A percentile compares a stretch with the other conserved stretches of the same genome.
Conservation (phyloP, 2,888 invertebrate species). For the Carpatolechia fugitivella region DNA sequence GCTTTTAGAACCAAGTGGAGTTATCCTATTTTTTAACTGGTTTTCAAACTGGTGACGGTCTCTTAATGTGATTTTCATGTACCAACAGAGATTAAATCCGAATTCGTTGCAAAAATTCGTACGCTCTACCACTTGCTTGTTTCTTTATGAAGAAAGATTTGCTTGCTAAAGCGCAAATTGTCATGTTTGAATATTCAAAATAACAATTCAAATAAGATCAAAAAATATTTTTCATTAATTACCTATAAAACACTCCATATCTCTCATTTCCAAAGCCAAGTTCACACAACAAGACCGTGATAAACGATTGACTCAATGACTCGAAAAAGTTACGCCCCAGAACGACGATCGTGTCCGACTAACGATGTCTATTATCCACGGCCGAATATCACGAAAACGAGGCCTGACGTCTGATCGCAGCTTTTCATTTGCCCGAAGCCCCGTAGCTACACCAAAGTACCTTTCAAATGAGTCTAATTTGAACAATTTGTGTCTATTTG, state of each 20-base stretch:
- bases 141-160: too few species aligned
- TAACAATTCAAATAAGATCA: too few species aligned
- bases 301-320: conserved; percentile 79
- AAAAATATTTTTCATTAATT: background rate
- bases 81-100: too few species aligned
- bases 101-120: too few species aligned
- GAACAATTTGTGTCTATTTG: conserved; percentile 34
- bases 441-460: conserved; percentile 27
- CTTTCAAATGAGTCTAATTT: conserved; percentile 52
- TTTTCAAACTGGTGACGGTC: too few species aligned
- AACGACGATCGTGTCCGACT: conserved; percentile 61
- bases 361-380: conserved; percentile 71
- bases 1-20: too few species aligned
- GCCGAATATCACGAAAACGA: conserved; percentile 47
- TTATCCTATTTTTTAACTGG: too few species aligned
- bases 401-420: conserved; percentile 35
- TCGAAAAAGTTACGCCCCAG: conserved; percentile 75
- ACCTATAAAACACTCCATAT: conserved; percentile 32
- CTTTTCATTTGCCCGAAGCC: conserved; percentile 46
- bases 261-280: conserved; percentile 40
- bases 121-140: too few species aligned
- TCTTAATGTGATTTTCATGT: too few species aligned
- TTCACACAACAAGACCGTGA: conserved; percentile 76
- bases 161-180: too few species aligned
- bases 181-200: too few species aligned